Evolutionary conservation across 1,140 invertebrate species (phyloP).

Genomic region (Solenopsis fugax): DNA sequence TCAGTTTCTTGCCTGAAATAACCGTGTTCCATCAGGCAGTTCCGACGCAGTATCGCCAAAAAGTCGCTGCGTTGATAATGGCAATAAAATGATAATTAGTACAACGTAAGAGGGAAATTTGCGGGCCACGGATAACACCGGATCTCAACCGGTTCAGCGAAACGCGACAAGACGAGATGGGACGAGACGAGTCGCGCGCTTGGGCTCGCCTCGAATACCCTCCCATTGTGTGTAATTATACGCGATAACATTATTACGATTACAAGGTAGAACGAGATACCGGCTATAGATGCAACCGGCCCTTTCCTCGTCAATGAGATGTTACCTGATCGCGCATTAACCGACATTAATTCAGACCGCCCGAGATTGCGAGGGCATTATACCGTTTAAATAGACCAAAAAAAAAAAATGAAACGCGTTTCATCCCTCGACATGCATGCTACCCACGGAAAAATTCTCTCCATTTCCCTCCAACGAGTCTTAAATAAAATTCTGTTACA

Average conservation of each 20-base stretch:
- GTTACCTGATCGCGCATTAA: conserved; percentile 34
- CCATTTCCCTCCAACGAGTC: background rate
- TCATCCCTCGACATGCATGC: background rate
- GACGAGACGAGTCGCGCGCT: background rate
- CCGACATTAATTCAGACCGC: conserved; percentile 23
- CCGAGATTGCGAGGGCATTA: background rate
- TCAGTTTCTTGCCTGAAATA: background rate
- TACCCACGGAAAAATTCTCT: background rate
- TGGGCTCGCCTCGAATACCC: background rate
- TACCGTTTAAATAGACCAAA: background rate
- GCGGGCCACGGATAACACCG: background rate
- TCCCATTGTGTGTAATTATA: conserved; percentile 41
- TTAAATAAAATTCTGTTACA: conserved; percentile 30
- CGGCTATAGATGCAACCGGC: conserved; percentile 27
- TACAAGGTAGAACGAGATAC: conserved; percentile 33
- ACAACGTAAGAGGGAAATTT: conserved; percentile 18
- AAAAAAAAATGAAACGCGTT: background rate
- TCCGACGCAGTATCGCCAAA: conserved; percentile 15
- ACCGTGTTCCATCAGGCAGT: conserved; percentile 3
- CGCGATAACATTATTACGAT: conserved; percentile 52
- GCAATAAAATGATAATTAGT: conserved; percentile 50
- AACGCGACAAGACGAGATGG: conserved; percentile 16
- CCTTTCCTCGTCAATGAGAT: conserved; percentile 31
- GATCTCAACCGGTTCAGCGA: conserved; percentile 38
- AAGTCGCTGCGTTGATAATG: background rate